These are phyloP conservation scores for Labrus mixtus DNA, from an alignment of 2,113 vertebrate species.

Conservation along the genomic window DNA sequence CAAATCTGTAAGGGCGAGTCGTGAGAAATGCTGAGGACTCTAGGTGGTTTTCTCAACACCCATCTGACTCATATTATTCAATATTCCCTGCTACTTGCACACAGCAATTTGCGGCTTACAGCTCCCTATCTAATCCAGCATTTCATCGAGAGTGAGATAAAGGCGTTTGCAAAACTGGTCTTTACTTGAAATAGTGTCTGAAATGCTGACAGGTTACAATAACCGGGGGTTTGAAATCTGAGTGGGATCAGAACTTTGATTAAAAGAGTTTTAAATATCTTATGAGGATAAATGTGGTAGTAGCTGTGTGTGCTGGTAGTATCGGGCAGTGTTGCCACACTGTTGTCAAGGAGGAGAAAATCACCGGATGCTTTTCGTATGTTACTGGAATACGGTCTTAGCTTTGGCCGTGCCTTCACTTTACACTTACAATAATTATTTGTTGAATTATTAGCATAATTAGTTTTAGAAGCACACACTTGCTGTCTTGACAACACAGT, in stretches of 20 bases:
- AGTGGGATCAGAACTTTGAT: conserved; percentile 55
- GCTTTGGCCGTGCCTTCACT: conserved; percentile 2
- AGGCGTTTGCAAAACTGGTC: conserved; percentile 50
- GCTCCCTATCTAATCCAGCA: conserved; percentile 59
- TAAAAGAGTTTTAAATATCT: conserved; percentile 63
- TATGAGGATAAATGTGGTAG: conserved; percentile 42
- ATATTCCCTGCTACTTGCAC: conserved; percentile 64
- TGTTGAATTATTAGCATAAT: conserved; percentile 1
- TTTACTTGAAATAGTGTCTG: conserved; percentile 19
- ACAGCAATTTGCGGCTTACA: conserved; percentile 68
- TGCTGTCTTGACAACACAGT: not conserved
- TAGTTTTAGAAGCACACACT: no score
- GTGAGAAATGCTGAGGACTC: conserved; percentile 66
- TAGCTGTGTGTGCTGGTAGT: conserved; percentile 55
- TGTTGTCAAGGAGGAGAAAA: conserved; percentile 62
- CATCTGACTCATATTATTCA: conserved; percentile 78
- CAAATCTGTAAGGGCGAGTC: conserved; percentile 74
- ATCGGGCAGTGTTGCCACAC: conserved; percentile 67
- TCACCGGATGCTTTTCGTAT: conserved; percentile 34
- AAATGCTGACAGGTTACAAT: conserved; percentile 36
- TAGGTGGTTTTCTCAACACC: conserved; percentile 76
- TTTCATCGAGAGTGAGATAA: conserved; percentile 72
- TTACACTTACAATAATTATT: conserved; percentile 2
- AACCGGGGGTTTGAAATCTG: conserved; percentile 47
- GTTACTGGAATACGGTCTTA: conserved; percentile 53